Evolutionary conservation across 2,797 vertebrate species (phyloP).

Genomic region (Spinus pinus): DNA sequence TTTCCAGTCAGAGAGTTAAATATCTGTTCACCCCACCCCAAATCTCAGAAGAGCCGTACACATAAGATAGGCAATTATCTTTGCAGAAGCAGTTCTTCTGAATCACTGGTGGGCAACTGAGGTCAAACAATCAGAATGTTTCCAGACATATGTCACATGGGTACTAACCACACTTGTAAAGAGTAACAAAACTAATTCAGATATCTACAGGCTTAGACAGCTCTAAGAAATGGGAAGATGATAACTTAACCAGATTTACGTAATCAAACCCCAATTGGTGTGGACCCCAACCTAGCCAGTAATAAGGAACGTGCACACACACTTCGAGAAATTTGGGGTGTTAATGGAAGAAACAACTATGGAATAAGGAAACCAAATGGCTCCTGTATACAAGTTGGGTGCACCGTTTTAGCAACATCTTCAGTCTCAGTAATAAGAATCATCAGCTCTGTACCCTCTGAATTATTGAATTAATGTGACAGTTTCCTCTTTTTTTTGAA

Average conservation of each 20-base stretch:
- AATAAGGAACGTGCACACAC: neutral
- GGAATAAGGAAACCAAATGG: neutral
- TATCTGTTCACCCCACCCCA: neutral
- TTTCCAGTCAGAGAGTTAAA: neutral
- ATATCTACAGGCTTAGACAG: neutral
- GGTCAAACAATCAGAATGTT: neutral
- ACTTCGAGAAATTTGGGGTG: neutral
- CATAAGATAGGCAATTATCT: neutral
- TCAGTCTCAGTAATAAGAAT: neutral
- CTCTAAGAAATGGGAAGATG: neutral
- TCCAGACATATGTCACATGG: neutral
- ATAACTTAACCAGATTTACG: neutral
- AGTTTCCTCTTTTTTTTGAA: neutral
- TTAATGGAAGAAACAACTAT: neutral
- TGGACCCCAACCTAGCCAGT: neutral
- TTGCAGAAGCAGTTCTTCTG: neutral
- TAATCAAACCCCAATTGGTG: neutral
- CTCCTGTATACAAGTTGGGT: neutral
- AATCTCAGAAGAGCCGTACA: neutral
- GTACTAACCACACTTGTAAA: neutral
- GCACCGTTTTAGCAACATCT: neutral
- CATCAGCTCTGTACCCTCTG: neutral
- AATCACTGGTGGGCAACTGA: neutral
- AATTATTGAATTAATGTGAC: neutral
- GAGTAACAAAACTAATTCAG: neutral